Evolutionary conservation across 2,797 vertebrate species (phyloP), one percentile per base, ranked within the genome.

Genomic region (Centroberyx gerrardi): DNA sequence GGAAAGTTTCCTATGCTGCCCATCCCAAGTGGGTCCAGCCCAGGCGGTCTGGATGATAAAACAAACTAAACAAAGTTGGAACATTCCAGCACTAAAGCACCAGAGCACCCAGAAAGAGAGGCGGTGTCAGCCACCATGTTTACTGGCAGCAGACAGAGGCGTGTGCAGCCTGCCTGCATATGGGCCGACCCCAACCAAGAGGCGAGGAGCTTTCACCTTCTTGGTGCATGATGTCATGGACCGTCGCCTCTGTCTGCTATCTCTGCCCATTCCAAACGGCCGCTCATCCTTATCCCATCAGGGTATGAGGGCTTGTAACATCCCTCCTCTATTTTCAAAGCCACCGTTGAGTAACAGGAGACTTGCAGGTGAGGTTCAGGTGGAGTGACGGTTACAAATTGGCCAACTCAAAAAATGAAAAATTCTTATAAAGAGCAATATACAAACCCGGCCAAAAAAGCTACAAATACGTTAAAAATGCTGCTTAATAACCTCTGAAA

Each of bases 301-400:
- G 79, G 83, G 83, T 17, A 76, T 90, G 86, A 83, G 87, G 88
- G 86, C 76, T 75, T 33, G 82, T 36, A 78, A 89, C 88, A 73
- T 82, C 78, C 48, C 72, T 61, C 28, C 81, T 89, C 54, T 65
- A 76, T 67, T 89, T 85, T 81, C 80, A 84, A 68, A 77, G 68
- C 42, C 17, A 13, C 5, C 8, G 7, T 28, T 12, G 27, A 48
- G 52, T 38, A 27, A 67, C 40, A 12, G 13, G 15, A 49, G 44
- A 40, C 49, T 28, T 62, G 29, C 66, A 48, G 18, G 15, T 51
- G 28, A 38, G 8, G 15, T 13, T 52, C 12, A 63, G 4, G 9
- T 44, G 53, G 27, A 27, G 15, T 15, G 38, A 62, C 2, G 2
- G 22, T 52, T 2, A 1, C 27, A 29, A 60, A 33, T 29, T 1